These are phyloP conservation scores for Athalia rosae DNA, from an alignment of 2,888 invertebrate species.

Conservation along the genomic window DNA sequence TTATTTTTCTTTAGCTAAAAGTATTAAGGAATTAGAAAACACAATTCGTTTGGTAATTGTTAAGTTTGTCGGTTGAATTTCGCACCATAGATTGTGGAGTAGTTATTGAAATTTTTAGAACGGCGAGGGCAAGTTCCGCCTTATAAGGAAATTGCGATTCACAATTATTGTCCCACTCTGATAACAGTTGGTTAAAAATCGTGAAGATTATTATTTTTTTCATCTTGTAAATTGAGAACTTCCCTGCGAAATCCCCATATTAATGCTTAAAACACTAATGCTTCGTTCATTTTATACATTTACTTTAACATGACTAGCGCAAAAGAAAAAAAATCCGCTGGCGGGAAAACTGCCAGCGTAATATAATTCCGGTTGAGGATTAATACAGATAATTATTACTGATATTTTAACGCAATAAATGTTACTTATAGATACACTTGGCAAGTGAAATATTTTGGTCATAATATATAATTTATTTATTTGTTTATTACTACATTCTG, in stretches of 20 bases:
- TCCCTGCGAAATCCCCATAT: not conserved
- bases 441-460: not conserved
- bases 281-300: conserved; percentile 9
- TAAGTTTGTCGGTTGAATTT: too few species aligned
- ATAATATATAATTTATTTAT: conserved; percentile 19
- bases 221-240: not conserved
- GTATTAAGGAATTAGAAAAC: too few species aligned
- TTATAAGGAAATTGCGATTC: too few species aligned
- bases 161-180: too few species aligned
- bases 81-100: too few species aligned
- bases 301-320: conserved; percentile 16
- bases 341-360: not conserved
- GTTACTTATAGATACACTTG: conserved; percentile 12
- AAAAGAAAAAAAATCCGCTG: not conserved
- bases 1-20: too few species aligned
- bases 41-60: too few species aligned
- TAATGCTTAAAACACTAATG: conserved; percentile 8
- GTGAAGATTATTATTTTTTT: not conserved
- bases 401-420: not conserved
- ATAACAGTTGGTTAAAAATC: too few species aligned
- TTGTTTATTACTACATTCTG: conserved; percentile 38
- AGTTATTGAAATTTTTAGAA: too few species aligned
- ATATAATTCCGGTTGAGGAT: not conserved
- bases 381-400: not conserved
- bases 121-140: too few species aligned